Evolutionary conservation across 2,797 vertebrate genomes (phyloP).

Genomic region (Decapterus maruadsi): DNA sequence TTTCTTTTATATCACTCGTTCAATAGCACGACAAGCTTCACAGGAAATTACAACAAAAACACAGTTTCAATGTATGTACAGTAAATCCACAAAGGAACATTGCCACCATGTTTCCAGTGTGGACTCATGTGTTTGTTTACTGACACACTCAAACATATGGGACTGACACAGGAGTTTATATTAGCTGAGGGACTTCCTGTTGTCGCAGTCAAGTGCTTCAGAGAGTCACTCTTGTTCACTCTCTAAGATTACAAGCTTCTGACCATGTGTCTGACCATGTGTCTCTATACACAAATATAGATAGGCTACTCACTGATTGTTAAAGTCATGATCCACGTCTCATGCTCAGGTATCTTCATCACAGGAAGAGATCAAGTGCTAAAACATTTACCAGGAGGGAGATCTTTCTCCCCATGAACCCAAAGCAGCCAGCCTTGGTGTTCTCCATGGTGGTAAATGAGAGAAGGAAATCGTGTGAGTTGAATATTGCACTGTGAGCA

Average conservation of each 20-base stretch:
- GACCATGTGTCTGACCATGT: neutral
- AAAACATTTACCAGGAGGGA: conserved; percentile 11
- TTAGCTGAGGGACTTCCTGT: neutral
- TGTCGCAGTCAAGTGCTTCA: conserved; percentile 15
- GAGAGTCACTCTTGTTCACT: neutral
- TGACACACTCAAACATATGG: conserved; percentile 45
- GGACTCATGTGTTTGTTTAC: conserved; percentile 37
- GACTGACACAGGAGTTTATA: conserved; percentile 11
- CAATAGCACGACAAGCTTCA: conserved; percentile 9
- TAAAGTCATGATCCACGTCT: neutral
- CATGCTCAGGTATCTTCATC: conserved; percentile 3
- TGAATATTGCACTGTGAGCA: conserved; percentile 40
- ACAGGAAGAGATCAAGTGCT: neutral
- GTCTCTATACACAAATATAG: conserved; percentile 17
- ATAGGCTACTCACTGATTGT: conserved; percentile 8
- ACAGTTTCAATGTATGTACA: conserved; percentile 12
- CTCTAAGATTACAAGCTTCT: conserved; percentile 2
- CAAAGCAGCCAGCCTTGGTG: conserved; percentile 8
- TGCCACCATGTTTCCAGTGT: conserved; percentile 27
- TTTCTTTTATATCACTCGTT: conserved; percentile 24
- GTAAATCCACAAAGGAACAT: conserved; percentile 26
- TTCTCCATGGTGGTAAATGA: conserved; percentile 42
- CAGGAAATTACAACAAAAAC: conserved; percentile 27
- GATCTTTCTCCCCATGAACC: conserved; percentile 29
- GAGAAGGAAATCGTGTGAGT: conserved; percentile 12